phyloP scores from a whole-genome alignment of 2,797 vertebrate genomes.

The Pogoniulus pusillus region DNA sequence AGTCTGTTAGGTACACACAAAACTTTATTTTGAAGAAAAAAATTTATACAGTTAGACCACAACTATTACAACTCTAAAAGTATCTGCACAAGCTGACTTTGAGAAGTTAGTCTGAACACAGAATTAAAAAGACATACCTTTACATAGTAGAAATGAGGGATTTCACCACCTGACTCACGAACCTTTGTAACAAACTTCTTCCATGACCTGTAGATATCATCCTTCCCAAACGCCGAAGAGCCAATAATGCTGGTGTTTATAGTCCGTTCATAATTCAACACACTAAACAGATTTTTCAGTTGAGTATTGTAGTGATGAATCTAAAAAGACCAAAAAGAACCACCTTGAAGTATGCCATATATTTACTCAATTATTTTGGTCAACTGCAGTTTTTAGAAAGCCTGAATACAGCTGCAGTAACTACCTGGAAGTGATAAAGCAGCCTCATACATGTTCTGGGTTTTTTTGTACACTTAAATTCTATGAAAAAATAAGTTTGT shows the following conservation, averaged over 20 bases:
- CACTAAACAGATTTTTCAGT: slow-evolving; percentile 82
- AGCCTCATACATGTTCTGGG: not conserved
- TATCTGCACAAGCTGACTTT: not conserved
- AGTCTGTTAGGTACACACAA: not conserved
- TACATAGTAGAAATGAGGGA: slow-evolving; percentile 86
- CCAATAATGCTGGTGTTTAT: slow-evolving; percentile 78
- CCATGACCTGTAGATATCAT: slow-evolving; percentile 84
- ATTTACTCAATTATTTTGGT: not conserved
- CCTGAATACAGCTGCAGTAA: not conserved
- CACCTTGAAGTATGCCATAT: not conserved
- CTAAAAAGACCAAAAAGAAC: slow-evolving; percentile 42
- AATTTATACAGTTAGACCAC: not conserved
- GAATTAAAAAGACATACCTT: slow-evolving; percentile 81
- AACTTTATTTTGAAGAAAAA: not conserved
- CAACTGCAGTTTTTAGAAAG: not conserved
- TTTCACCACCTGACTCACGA: slow-evolving; percentile 29
- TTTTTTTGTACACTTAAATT: not conserved
- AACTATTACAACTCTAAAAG: not conserved
- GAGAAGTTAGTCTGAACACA: not conserved
- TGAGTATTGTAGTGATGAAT: slow-evolving; percentile 48
- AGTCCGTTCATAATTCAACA: slow-evolving; percentile 83
- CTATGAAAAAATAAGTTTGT: not conserved
- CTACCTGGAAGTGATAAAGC: not conserved
- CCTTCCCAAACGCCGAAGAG: slow-evolving; percentile 87
- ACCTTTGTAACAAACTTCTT: slow-evolving; percentile 73